These are phyloP conservation scores for Ectropis grisescens DNA, from an alignment of 1,140 invertebrate species.

Conservation along the genomic window DNA sequence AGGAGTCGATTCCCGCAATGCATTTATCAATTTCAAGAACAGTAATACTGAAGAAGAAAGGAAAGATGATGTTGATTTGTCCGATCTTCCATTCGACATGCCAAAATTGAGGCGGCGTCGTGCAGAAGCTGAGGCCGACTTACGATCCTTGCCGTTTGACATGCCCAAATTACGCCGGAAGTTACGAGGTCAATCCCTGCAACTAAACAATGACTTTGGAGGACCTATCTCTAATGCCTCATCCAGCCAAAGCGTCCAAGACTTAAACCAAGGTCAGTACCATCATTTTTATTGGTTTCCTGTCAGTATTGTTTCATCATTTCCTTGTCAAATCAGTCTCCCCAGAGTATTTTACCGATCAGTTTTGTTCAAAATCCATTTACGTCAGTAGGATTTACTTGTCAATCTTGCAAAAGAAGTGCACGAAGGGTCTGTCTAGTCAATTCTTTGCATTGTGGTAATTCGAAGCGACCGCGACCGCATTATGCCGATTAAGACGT, in stretches of 20 bases:
- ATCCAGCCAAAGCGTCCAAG: conserved; percentile 82
- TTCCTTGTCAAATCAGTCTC: no score
- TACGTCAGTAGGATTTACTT: conserved; percentile 33
- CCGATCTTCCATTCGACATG: conserved; percentile 89
- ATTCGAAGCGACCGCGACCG: conserved; percentile 40
- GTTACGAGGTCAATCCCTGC: conserved; percentile 69
- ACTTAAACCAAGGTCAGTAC: conserved; percentile 76
- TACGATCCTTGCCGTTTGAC: conserved; percentile 87
- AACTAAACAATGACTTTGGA: conserved; percentile 57
- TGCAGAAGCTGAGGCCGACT: conserved; percentile 76
- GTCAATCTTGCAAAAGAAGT: conserved; percentile 30
- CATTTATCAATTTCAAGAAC: conserved; percentile 73
- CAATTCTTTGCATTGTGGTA: conserved; percentile 31
- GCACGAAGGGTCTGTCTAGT: conserved; percentile 42
- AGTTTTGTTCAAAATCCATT: conserved; percentile 12
- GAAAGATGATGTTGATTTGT: conserved; percentile 72
- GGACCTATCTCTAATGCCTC: conserved; percentile 82
- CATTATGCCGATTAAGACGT: conserved; percentile 69
- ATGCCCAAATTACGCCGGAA: conserved; percentile 88
- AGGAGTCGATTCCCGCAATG: conserved; percentile 76
- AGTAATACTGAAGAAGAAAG: conserved; percentile 62
- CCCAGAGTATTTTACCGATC: background rate
- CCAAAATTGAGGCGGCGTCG: conserved; percentile 85
- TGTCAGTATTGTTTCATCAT: background rate
- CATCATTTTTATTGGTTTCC: conserved; percentile 15